These are phyloP conservation scores for Sebastes schlegelii DNA, from an alignment of 2,113 vertebrate species.

Conservation along the genomic window DNA sequence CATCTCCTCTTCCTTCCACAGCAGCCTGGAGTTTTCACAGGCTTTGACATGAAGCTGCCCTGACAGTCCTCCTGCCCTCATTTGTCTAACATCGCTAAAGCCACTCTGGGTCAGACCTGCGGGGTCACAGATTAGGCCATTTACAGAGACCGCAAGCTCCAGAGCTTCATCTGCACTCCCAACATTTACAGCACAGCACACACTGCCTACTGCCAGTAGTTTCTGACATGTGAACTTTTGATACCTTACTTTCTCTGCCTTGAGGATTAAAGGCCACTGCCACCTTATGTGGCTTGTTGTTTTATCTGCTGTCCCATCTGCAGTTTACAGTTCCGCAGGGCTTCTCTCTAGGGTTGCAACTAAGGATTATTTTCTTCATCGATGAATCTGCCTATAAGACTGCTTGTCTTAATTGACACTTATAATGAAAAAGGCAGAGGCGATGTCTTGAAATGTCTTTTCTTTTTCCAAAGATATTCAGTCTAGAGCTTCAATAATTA, in stretches of 20 bases:
- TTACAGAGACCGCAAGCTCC: conserved; percentile 14
- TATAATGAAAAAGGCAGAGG: not conserved
- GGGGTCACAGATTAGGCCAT: conserved; percentile 59
- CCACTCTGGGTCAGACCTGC: conserved; percentile 52
- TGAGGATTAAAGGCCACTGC: not conserved
- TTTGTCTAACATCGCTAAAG: conserved; percentile 60
- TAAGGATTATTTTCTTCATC: not conserved
- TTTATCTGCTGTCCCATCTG: not conserved
- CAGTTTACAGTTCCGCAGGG: not conserved
- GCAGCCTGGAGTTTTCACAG: conserved; percentile 53
- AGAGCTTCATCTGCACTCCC: not conserved
- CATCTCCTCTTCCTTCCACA: conserved; percentile 44
- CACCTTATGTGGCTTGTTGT: not conserved
- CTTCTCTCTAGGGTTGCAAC: not conserved
- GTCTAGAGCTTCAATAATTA: no score
- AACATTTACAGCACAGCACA: not conserved
- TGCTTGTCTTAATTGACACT: not conserved
- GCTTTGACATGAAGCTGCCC: conserved; percentile 66
- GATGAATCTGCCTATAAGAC: not conserved
- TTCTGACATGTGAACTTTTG: conserved; percentile 3
- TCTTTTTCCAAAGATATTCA: not conserved
- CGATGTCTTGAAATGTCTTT: not conserved
- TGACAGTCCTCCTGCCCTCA: conserved; percentile 67
- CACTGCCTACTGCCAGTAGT: not conserved
- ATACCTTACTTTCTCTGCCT: not conserved